These are phyloP conservation scores for Plebejus argus DNA, from an alignment of 2,888 invertebrate genomes.

Conservation along the genomic window DNA sequence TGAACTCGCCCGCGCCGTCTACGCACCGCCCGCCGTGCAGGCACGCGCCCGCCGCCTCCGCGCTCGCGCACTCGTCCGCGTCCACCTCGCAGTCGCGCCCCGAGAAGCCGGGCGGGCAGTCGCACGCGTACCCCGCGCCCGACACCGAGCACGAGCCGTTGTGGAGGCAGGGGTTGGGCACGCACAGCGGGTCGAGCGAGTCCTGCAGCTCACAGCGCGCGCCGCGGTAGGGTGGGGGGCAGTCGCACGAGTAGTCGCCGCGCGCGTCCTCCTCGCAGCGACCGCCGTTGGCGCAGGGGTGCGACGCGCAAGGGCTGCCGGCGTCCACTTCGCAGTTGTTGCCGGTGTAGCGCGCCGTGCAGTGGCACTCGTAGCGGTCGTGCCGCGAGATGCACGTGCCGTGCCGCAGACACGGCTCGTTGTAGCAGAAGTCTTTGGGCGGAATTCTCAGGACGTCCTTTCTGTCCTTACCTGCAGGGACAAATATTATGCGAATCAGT, in stretches of 20 bases:
- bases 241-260: slow-evolving; percentile 87
- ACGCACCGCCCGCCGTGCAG: slow-evolving; percentile 87
- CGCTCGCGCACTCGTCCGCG: slow-evolving; percentile 87
- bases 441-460: slow-evolving; percentile 79
- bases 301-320: slow-evolving; percentile 86
- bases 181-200: slow-evolving; percentile 85
- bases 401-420: slow-evolving; percentile 91
- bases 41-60: slow-evolving; percentile 79
- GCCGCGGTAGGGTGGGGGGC: slow-evolving; percentile 84
- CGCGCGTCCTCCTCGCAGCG: slow-evolving; percentile 83
- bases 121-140: slow-evolving; percentile 79
- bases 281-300: slow-evolving; percentile 88
- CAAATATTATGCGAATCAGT: no score
- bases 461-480: slow-evolving; percentile 76
- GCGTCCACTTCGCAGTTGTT: slow-evolving; percentile 92
- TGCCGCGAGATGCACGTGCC: slow-evolving; percentile 88
- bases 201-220: slow-evolving; percentile 87
- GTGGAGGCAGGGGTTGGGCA: slow-evolving; percentile 88
- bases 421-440: slow-evolving; percentile 86
- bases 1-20: slow-evolving; percentile 87
- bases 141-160: slow-evolving; percentile 88
- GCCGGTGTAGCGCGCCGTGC: slow-evolving; percentile 91
- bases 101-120: slow-evolving; percentile 83
- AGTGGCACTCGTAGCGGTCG: slow-evolving; percentile 91
- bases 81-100: slow-evolving; percentile 87